A percentile compares a stretch with the other conserved stretches of the same genome.
Evolutionary conservation across 2,888 invertebrate species (phyloP).

Genomic region (Cephus rjabovi): DNA sequence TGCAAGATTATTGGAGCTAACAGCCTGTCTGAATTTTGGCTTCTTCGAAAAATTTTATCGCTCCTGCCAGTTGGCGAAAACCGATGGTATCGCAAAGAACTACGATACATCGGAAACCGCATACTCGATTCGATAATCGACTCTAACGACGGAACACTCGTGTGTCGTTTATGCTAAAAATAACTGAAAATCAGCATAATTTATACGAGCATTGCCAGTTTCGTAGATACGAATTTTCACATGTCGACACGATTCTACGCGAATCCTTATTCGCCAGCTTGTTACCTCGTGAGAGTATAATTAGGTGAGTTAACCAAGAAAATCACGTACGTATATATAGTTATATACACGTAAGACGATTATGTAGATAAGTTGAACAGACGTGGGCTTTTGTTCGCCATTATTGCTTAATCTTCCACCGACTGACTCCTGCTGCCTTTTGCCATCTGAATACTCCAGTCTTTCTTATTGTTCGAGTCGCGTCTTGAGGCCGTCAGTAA

Average conservation of each 20-base stretch:
- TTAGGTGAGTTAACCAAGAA: background rate
- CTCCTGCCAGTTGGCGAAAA: no score
- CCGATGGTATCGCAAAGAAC: no score
- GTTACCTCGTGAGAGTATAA: background rate
- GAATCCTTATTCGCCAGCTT: background rate
- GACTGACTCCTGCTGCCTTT: background rate
- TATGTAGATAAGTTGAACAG: background rate
- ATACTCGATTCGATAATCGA: no score
- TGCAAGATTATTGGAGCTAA: no score
- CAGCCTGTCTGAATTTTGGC: no score
- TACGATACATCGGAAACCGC: no score
- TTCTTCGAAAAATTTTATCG: background rate
- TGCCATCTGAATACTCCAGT: background rate
- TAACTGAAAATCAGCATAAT: no score
- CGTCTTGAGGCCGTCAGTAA: background rate
- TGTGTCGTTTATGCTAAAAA: no score
- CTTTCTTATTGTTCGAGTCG: background rate
- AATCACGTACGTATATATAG: background rate
- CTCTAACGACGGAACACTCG: no score
- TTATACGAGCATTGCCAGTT: background rate
- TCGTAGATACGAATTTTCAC: background rate
- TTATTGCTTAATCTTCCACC: background rate
- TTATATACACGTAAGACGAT: background rate
- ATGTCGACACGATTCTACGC: background rate
- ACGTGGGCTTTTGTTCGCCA: background rate